Conservation (phyloP, 2,113 vertebrate genomes). For the Equus przewalskii region DNA sequence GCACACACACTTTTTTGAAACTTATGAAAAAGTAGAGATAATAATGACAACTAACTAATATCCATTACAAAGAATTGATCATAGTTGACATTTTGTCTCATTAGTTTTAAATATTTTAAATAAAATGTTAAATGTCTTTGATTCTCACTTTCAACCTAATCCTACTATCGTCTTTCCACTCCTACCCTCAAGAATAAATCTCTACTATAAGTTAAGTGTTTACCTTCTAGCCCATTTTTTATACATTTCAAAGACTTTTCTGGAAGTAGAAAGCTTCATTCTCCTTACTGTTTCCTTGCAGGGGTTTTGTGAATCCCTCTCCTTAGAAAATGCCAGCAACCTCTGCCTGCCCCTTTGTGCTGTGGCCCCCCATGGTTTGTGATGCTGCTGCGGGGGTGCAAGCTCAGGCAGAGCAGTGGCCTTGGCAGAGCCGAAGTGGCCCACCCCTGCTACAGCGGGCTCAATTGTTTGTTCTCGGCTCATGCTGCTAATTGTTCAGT, state of each 20-base stretch:
- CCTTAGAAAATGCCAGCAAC: neutral
- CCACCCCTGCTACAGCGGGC: neutral
- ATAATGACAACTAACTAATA: neutral
- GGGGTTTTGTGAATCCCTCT: neutral
- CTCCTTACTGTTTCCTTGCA: neutral
- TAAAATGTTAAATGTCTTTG: neutral
- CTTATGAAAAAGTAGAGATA: neutral
- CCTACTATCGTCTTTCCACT: neutral
- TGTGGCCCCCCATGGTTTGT: neutral
- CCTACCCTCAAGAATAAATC: neutral
- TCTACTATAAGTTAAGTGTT: neutral
- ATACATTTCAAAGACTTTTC: neutral
- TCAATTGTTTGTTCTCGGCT: neutral
- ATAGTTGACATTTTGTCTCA: neutral
- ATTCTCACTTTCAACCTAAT: neutral
- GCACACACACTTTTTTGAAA: neutral
- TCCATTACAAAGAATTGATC: neutral
- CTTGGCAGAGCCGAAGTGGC: neutral
- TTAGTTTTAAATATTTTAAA: slow-evolving; percentile 26
- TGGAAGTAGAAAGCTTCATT: neutral
- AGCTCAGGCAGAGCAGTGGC: neutral
- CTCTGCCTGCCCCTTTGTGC: neutral
- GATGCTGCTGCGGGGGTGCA: neutral
- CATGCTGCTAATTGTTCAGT: neutral
- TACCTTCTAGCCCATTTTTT: neutral